Evolutionary conservation across 2,797 vertebrate species (phyloP).

Genomic region (Craterocephalus amniculus): DNA sequence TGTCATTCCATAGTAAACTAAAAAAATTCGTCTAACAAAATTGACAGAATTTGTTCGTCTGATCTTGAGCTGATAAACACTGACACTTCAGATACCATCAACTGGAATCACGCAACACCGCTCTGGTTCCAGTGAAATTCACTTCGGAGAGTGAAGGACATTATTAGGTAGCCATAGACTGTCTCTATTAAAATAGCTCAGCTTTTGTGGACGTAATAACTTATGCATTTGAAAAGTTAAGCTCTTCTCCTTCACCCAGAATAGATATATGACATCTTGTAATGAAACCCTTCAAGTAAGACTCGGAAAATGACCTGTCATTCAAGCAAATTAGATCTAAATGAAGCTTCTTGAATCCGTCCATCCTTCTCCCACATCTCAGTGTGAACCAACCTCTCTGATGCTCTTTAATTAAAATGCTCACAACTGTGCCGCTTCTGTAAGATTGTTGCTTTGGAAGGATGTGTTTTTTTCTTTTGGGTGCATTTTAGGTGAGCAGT

Average conservation of each 20-base stretch:
- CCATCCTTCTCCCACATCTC: conserved; percentile 35
- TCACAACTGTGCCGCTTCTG: conserved; percentile 38
- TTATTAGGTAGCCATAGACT: conserved; percentile 39
- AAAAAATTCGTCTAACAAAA: neutral
- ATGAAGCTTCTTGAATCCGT: conserved; percentile 63
- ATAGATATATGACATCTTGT: conserved; percentile 54
- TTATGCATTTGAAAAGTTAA: conserved; percentile 46
- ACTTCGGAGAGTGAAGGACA: conserved; percentile 27
- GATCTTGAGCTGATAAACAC: neutral
- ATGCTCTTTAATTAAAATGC: conserved; percentile 58
- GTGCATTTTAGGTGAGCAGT: too few species aligned
- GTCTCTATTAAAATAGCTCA: conserved; percentile 45
- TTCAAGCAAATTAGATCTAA: conserved; percentile 71
- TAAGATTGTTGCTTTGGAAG: neutral
- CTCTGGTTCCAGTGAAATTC: conserved; percentile 21
- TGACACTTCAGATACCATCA: conserved; percentile 13
- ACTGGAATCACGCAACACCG: conserved; percentile 25
- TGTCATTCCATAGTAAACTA: neutral
- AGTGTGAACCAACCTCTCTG: conserved; percentile 27
- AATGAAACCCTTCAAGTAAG: conserved; percentile 63
- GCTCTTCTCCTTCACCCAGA: conserved; percentile 46
- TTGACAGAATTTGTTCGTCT: neutral
- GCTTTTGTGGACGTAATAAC: conserved; percentile 53
- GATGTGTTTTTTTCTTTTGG: neutral
- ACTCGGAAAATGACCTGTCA: conserved; percentile 65